Base-by-base conservation (phyloP, 2,888 invertebrate species). In the Erebia aethiops region DNA sequence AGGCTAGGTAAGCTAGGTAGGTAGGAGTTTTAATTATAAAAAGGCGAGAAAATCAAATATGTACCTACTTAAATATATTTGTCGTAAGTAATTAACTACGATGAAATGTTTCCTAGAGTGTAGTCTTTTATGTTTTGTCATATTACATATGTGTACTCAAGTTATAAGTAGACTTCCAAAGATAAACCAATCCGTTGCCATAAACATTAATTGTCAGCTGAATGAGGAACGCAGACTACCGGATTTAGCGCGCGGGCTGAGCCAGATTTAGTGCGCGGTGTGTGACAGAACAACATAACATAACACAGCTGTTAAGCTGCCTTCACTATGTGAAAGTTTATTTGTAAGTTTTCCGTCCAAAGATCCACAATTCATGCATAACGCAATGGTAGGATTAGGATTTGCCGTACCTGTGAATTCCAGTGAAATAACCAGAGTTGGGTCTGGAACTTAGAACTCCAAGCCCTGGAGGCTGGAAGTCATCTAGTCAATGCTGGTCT, bases 201-300 rank as follows among this genome's bases (percentile, higher is more conserved):
- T 57, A 68, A 60, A 70, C 56, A 58, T 51, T 35, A 35, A 35
- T 52, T 52, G 51, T 64, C 35, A 58, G 41, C 52, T 56, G 49
- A 52, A 52, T 43, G 16, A 57, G 70, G 68, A 43, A 66, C 67
- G 72, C 67, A 71, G 71, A 71, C 73, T 71, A 21, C 61, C 69
- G 61, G 71, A 63, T 75, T 73, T 68, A 75, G 71, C 67, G 21
- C 13, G 14, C 61, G 43, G 57, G 43, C 60, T 16, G 61, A 46
- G 58, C 52, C 67, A 68, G 68, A 75, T 75, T 75, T 71, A 71
- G 70, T 71, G 62, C 18, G 18, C 46, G 69, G 62, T 57, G 62
- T 70, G 57, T 58, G 61, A 49, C 62, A 35, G 35, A 35, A 35
- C 35, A 35, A 35, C 35, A 35, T 35, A 35, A 35, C 35, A 35